These are phyloP conservation scores for Imbricaverruca yamaguchii DNA, from an alignment of 2,888 invertebrate species.

Conservation along the genomic window DNA sequence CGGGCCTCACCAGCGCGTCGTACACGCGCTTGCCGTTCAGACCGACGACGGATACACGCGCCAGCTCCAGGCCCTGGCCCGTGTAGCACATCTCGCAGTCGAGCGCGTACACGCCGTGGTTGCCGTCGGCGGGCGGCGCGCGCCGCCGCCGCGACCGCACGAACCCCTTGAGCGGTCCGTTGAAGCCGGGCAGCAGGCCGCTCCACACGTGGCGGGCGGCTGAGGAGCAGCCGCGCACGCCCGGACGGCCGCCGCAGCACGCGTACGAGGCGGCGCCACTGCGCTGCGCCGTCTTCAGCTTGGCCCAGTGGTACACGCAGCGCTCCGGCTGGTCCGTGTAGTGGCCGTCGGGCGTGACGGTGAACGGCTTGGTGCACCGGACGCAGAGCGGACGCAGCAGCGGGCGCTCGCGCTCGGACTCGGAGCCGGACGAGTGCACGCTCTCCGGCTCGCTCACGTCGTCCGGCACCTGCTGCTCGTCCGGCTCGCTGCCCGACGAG, in stretches of 20 bases:
- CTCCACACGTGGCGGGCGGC: slow-evolving; percentile 68
- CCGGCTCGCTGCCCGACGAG: slow-evolving; percentile 24
- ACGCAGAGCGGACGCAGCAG: slow-evolving; percentile 27
- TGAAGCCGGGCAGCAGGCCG: slow-evolving; percentile 59
- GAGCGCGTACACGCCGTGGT: slow-evolving; percentile 35
- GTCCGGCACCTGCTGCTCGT: slow-evolving; percentile 16
- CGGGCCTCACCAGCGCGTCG: slow-evolving; percentile 34
- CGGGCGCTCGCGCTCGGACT: slow-evolving; percentile 23
- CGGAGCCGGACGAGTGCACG: slow-evolving; percentile 1
- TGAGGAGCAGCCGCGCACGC: slow-evolving; percentile 54
- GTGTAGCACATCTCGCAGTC: slow-evolving; percentile 36
- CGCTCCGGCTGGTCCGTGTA: slow-evolving; percentile 27
- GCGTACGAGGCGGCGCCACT: not conserved
- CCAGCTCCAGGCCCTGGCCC: slow-evolving; percentile 33
- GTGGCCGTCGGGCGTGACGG: slow-evolving; percentile 28
- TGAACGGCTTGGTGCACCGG: slow-evolving; percentile 30
- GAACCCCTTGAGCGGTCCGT: slow-evolving; percentile 63
- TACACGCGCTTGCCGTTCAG: slow-evolving; percentile 33
- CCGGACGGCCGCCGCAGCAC: slow-evolving; percentile 22
- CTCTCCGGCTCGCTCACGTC: slow-evolving; percentile 10
- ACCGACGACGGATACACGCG: slow-evolving; percentile 33
- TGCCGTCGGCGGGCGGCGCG: slow-evolving; percentile 64
- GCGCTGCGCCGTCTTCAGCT: slow-evolving; percentile 26
- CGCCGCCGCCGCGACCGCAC: slow-evolving; percentile 54
- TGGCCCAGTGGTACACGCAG: slow-evolving; percentile 34